Evolutionary conservation across 2,888 invertebrate genomes (phyloP).

Genomic region (Cephonodes hylas): DNA sequence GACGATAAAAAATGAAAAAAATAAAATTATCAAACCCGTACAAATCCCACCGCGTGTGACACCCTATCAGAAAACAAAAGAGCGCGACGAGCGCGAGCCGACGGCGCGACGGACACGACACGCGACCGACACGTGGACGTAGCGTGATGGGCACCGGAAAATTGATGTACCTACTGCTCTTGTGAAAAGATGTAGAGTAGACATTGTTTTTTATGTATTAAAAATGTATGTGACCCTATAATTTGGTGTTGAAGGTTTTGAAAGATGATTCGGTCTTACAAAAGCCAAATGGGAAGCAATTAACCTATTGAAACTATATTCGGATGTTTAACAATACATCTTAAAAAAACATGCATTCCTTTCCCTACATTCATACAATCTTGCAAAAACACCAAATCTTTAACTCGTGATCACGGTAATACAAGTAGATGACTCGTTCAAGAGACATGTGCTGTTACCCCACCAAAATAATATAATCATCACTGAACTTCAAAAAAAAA

Average conservation of each 20-base stretch:
- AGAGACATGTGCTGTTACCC: background rate
- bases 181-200: conserved; percentile 39
- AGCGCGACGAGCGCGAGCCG: conserved; percentile 18
- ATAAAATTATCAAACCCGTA: conserved; percentile 34
- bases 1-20: conserved; percentile 36
- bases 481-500: background rate
- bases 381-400: no score
- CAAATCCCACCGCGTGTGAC: conserved; percentile 22
- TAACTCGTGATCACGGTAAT: no score
- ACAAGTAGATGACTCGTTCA: no score
- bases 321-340: no score
- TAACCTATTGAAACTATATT: no score
- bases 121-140: conserved; percentile 63
- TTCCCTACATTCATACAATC: no score
- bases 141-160: conserved; percentile 63
- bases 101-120: conserved; percentile 44
- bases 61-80: conserved; percentile 33
- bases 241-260: no score
- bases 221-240: no score
- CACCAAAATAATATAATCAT: background rate
- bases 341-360: no score
- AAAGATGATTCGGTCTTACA: no score
- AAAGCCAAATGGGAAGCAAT: background rate
- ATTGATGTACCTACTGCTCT: conserved; percentile 61
- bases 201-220: conserved; percentile 6